Conservation (phyloP, 2,113 vertebrate species). For the Protobothrops flavoviridis region DNA sequence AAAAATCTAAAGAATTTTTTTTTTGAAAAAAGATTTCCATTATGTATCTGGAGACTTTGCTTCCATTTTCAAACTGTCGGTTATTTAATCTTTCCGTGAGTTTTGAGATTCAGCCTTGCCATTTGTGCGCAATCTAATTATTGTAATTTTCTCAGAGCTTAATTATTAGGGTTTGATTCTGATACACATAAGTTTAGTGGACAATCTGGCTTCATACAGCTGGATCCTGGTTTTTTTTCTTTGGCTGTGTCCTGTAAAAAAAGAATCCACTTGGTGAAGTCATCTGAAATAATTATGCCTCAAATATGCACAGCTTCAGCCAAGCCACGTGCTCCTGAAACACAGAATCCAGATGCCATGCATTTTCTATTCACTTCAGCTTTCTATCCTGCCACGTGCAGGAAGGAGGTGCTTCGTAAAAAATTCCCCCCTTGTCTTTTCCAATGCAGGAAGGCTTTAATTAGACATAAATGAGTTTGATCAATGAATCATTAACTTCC, state of each 20-base stretch:
- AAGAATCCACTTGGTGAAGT: conserved; percentile 37
- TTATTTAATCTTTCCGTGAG: background rate
- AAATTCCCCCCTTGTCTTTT: conserved; percentile 56
- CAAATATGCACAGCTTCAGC: conserved; percentile 29
- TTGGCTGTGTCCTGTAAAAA: conserved; percentile 38
- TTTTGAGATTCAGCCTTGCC: background rate
- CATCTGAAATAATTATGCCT: conserved; percentile 50
- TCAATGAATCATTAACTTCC: conserved; percentile 80
- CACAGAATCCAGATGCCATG: conserved; percentile 38
- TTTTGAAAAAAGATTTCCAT: background rate
- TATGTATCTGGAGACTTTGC: conserved; percentile 1
- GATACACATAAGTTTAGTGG: background rate
- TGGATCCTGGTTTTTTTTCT: conserved; percentile 31
- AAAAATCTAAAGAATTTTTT: background rate
- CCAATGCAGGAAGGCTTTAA: conserved; percentile 70
- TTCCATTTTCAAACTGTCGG: background rate
- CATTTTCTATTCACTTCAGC: conserved; percentile 43
- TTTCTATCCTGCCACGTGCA: background rate
- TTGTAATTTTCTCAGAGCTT: background rate
- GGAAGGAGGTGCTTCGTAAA: conserved; percentile 23
- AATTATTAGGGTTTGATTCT: background rate
- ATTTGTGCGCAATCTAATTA: background rate
- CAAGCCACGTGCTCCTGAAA: conserved; percentile 20
- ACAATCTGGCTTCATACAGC: conserved; percentile 13
- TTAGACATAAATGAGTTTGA: conserved; percentile 77